phyloP scores from a whole-genome alignment of 2,113 vertebrate species.

The Pelodiscus sinensis region DNA sequence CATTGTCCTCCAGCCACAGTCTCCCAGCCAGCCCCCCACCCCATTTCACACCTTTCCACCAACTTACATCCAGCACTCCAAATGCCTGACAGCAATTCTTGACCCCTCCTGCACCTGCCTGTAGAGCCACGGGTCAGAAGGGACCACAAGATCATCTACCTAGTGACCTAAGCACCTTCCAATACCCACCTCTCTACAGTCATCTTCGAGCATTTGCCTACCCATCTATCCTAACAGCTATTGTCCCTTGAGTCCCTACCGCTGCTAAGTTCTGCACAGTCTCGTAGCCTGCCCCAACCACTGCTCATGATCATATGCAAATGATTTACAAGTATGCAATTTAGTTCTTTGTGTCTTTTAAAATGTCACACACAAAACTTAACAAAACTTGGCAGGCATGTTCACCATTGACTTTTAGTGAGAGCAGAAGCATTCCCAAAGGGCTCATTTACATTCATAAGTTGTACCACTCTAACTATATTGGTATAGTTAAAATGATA shows the following conservation, averaged over 20 bases:
- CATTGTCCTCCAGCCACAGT: neutral
- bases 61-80: neutral
- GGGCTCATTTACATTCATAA: neutral
- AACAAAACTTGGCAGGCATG: neutral
- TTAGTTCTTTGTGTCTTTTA: neutral
- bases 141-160: neutral
- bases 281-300: neutral
- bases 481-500: neutral
- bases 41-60: neutral
- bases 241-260: neutral
- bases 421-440: neutral
- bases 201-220: slow-evolving; percentile 8
- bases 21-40: neutral
- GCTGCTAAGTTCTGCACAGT: neutral
- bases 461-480: neutral
- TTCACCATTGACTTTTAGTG: neutral
- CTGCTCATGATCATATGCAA: neutral
- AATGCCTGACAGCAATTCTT: neutral
- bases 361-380: neutral
- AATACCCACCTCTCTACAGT: neutral
- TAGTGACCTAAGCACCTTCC: neutral
- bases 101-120: neutral
- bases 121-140: neutral
- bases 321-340: neutral
- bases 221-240: neutral